Conservation (phyloP, 2,113 vertebrate species). For the Oreochromis aureus region DNA sequence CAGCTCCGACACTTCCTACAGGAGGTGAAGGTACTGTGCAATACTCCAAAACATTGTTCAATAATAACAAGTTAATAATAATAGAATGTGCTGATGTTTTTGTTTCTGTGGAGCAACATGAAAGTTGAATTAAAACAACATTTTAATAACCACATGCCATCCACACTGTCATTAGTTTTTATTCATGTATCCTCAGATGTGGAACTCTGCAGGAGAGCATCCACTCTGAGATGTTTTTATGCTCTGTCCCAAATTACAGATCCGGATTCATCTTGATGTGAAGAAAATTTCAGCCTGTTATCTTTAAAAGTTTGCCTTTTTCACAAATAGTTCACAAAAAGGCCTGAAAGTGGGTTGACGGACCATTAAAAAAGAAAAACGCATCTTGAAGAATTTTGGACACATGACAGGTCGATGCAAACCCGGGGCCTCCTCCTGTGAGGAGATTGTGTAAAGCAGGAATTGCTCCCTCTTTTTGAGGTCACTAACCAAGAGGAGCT, state of each 20-base stretch:
- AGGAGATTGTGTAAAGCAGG: background rate
- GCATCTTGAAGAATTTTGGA: background rate
- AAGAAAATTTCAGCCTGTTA: background rate
- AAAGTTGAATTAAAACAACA: background rate
- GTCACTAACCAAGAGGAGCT: background rate
- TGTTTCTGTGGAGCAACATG: background rate
- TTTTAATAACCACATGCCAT: background rate
- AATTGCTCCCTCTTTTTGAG: background rate
- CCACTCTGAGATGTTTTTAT: background rate
- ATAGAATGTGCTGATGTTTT: background rate
- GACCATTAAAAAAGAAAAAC: background rate
- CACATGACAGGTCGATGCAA: background rate
- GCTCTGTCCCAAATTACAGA: background rate
- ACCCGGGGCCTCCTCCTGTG: background rate
- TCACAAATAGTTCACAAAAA: background rate
- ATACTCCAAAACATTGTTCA: background rate
- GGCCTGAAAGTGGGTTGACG: background rate
- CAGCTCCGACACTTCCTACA: background rate
- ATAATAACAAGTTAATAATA: background rate
- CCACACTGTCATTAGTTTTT: background rate
- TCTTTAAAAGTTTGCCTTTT: background rate
- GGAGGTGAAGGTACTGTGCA: background rate
- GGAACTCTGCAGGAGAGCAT: background rate
- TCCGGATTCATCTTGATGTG: background rate
- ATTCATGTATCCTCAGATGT: background rate